phyloP scores from a whole-genome alignment of 2,797 vertebrate species.

The Hippoglossus hippoglossus region DNA sequence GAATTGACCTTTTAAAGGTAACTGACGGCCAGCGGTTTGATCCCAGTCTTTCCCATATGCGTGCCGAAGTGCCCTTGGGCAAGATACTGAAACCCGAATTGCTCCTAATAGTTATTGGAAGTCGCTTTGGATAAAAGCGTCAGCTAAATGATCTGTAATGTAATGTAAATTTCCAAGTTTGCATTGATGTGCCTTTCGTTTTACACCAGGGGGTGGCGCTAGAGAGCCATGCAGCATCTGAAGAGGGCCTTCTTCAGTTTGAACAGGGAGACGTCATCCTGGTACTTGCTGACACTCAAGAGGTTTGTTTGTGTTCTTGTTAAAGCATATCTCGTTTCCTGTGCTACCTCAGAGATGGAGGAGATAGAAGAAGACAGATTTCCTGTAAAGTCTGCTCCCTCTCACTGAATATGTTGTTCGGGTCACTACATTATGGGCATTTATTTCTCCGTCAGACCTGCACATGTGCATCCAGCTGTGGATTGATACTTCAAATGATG shows the following conservation, averaged over 20 bases:
- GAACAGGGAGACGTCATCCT: conserved; percentile 79
- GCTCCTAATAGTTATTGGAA: no score
- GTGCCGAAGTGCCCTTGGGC: no score
- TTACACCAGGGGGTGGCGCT: conserved; percentile 76
- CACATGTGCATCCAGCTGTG: no score
- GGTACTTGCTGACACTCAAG: conserved; percentile 57
- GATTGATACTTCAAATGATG: not conserved
- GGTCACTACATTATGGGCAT: not conserved
- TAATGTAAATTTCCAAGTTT: no score
- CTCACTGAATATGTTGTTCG: not conserved
- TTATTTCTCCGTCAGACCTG: not conserved
- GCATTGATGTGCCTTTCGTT: conserved; percentile 5
- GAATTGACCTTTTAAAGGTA: no score
- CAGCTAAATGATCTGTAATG: no score
- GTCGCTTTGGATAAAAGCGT: no score
- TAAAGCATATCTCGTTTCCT: conserved; percentile 5
- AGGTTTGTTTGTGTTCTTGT: conserved; percentile 56
- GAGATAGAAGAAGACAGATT: not conserved
- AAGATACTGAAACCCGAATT: no score
- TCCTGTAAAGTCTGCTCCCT: not conserved
- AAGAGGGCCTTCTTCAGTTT: conserved; percentile 74
- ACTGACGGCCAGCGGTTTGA: no score
- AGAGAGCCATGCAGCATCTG: conserved; percentile 66
- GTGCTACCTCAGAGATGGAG: not conserved
- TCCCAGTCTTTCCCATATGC: no score